These are phyloP conservation scores for Desmodus rotundus DNA, from an alignment of 2,113 vertebrate genomes.

Conservation along the genomic window DNA sequence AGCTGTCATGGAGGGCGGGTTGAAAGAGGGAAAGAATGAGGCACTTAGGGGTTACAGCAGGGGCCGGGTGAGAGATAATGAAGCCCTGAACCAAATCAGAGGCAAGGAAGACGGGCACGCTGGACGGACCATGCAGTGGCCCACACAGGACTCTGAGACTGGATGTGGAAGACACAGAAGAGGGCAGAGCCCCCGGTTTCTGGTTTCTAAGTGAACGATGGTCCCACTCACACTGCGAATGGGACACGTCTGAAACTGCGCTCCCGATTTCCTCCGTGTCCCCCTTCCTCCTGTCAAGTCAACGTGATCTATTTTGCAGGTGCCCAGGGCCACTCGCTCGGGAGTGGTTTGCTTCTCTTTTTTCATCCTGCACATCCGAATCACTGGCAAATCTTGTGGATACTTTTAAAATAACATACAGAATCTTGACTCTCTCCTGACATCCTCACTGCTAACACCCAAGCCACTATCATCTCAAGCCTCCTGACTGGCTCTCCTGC, in stretches of 20 bases:
- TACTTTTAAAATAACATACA: background rate
- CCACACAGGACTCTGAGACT: background rate
- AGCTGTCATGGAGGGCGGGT: background rate
- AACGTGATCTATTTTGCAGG: background rate
- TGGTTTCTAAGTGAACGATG: background rate
- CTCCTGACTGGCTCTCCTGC: background rate
- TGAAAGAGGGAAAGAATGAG: background rate
- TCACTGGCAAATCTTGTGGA: background rate
- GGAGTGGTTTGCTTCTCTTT: background rate
- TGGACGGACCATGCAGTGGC: background rate
- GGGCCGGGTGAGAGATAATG: background rate
- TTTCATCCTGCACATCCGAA: background rate
- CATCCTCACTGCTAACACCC: background rate
- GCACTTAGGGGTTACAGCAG: background rate
- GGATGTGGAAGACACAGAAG: background rate
- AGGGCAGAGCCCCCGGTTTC: background rate
- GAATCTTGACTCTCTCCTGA: background rate
- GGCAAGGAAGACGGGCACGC: background rate
- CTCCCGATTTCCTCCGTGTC: background rate
- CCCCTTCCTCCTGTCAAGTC: background rate
- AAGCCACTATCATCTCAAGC: background rate
- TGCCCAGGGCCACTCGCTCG: background rate
- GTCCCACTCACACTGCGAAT: background rate
- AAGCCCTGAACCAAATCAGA: background rate
- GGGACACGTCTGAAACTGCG: background rate